Evolutionary conservation across 1,140 invertebrate species (phyloP), one percentile per base, ranked within the genome.

Genomic region (Leptinotarsa defecta): DNA sequence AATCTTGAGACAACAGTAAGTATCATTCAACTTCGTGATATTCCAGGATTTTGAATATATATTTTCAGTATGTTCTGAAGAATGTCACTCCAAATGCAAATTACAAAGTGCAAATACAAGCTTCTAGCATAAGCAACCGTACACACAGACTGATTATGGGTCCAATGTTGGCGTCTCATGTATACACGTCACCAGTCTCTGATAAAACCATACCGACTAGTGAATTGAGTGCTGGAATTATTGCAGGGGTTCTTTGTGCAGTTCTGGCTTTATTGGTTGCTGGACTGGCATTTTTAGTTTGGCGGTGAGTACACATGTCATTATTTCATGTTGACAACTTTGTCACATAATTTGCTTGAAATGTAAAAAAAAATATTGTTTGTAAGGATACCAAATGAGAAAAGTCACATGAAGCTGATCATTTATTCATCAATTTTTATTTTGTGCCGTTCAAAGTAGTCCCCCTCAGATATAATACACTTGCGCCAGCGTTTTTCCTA

Each of bases 51-150:
- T 19, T 43, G 43, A 68, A 34, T 13, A 71, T 73, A 68, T 57
- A 17, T 57, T 88, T 89, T 43, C 86, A 94, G 92, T 90, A 91
- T 84, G 87, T 90, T 57, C 88, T 94, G 76, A 89, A 89, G 72
- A 95, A 95, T 84, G 86, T 95, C 71, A 94, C 92, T 68, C 90
- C 90, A 76, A 90, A 94, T 84, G 89, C 89, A 1, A 87, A 92
- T 83, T 95, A 95, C 84, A 92, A 94, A 85, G 88, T 95, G 24
- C 90, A 91, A 85, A 89, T 95, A 48, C 88, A 90, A 74, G 94
- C 91, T 48, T 91, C 91, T 17, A 92, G 93, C 4, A 87, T 88
- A 70, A 94, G 93, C 84, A 87, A 90, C 34, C 88, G 92, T 80
- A 88, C 93, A 73, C 87, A 88, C 62, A 86, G 90, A 83, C 87